Evolutionary conservation across 2,113 vertebrate species (phyloP).

Genomic region (Lamprologus sp.): DNA sequence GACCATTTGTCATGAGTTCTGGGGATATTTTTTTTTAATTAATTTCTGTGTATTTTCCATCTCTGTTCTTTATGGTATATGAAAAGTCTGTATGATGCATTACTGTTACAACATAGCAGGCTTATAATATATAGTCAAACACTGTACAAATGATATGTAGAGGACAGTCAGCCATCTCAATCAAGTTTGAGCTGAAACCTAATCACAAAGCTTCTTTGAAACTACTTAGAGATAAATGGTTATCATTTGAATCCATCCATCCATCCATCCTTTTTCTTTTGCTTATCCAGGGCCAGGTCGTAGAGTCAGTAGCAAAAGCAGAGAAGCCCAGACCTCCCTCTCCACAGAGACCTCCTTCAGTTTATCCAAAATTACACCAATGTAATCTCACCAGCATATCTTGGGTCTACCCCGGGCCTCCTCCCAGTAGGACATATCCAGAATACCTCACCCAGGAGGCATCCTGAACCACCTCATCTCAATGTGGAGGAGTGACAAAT

Average conservation of each 20-base stretch:
- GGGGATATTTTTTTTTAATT: neutral
- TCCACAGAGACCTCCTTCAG: neutral
- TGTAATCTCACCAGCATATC: neutral
- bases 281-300: neutral
- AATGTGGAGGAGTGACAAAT: neutral
- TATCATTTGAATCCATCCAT: neutral
- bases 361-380: neutral
- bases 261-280: neutral
- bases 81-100: neutral
- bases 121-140: neutral
- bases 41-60: neutral
- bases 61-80: neutral
- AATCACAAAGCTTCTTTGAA: neutral
- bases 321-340: neutral
- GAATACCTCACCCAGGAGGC: neutral
- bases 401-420: neutral
- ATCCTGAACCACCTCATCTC: neutral
- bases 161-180: neutral
- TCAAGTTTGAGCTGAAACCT: neutral
- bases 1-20: neutral
- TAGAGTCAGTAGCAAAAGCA: neutral
- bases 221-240: neutral
- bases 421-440: neutral
- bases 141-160: neutral
- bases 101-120: neutral